Conservation (phyloP, 2,888 invertebrate species). For the Bhutanitis thaidina region DNA sequence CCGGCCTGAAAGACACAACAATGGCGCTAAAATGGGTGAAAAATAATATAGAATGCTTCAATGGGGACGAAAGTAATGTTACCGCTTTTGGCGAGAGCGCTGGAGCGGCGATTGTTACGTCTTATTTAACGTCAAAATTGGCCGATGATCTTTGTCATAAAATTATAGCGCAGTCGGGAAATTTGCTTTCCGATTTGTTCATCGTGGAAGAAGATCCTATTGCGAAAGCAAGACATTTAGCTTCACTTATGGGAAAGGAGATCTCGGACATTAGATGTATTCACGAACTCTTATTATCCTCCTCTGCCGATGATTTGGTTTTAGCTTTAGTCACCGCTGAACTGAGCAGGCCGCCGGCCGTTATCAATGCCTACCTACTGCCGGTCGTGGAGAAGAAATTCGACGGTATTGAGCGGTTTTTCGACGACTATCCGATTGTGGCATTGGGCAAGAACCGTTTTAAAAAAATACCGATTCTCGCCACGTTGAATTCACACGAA, state of each 20-base stretch:
- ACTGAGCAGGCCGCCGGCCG: slow-evolving; percentile 33
- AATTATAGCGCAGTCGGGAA: slow-evolving; percentile 55
- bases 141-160: slow-evolving; percentile 49
- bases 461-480: slow-evolving; percentile 47
- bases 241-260: slow-evolving; percentile 43
- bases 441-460: slow-evolving; percentile 39
- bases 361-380: slow-evolving; percentile 44
- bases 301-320: slow-evolving; percentile 49
- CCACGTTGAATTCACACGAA: slow-evolving; percentile 49
- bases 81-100: slow-evolving; percentile 65
- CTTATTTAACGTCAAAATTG: slow-evolving; percentile 52
- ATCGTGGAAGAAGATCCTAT: slow-evolving; percentile 50
- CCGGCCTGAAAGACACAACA: slow-evolving; percentile 55
- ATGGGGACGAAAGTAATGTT: slow-evolving; percentile 54
- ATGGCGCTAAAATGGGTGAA: slow-evolving; percentile 64
- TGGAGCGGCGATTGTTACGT: slow-evolving; percentile 43
- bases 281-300: slow-evolving; percentile 41
- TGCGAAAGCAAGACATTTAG: slow-evolving; percentile 44
- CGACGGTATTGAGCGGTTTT: slow-evolving; percentile 44
- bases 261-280: slow-evolving; percentile 35
- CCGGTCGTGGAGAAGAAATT: slow-evolving; percentile 58
- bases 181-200: slow-evolving; percentile 48
- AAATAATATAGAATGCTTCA: slow-evolving; percentile 51
- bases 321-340: slow-evolving; percentile 43
- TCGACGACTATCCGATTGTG: slow-evolving; percentile 44